These are phyloP conservation scores for Megatriorchis doriae DNA, from an alignment of 2,113 vertebrate species.

Conservation along the genomic window DNA sequence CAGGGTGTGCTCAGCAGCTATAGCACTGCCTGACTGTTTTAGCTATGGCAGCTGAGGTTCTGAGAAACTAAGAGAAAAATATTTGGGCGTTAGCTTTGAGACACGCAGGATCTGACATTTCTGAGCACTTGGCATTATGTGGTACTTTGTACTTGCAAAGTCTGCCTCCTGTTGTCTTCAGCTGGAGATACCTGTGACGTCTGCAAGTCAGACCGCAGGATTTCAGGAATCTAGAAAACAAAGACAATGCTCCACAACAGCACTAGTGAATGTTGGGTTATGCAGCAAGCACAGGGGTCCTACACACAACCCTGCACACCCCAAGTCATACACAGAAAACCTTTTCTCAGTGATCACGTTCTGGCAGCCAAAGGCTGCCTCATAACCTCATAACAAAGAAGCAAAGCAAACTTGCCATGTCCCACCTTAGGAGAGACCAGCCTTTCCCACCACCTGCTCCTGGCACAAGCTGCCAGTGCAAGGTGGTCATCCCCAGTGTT, in stretches of 20 bases:
- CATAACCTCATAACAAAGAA: not conserved
- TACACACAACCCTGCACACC: not conserved
- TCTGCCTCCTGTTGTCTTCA: not conserved
- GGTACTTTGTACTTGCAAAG: not conserved
- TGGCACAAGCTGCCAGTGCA: fast-evolving
- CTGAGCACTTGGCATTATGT: fast-evolving
- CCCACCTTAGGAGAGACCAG: not conserved
- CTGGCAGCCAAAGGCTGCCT: not conserved
- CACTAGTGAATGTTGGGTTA: not conserved
- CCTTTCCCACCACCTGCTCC: not conserved
- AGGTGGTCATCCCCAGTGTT: not conserved
- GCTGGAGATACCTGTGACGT: not conserved
- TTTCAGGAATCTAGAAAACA: not conserved
- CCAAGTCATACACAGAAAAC: not conserved
- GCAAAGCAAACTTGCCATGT: not conserved
- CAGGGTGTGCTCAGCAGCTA: not conserved
- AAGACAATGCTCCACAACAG: not conserved
- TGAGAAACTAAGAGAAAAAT: not conserved
- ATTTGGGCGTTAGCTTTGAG: not conserved
- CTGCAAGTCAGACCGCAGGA: not conserved
- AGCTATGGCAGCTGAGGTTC: not conserved
- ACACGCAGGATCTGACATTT: too few relatives aligned
- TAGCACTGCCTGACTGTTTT: not conserved
- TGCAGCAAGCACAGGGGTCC: not conserved
- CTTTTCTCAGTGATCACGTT: fast-evolving